Conservation (phyloP, 2,113 vertebrate genomes). For the Saimiri boliviensis region DNA sequence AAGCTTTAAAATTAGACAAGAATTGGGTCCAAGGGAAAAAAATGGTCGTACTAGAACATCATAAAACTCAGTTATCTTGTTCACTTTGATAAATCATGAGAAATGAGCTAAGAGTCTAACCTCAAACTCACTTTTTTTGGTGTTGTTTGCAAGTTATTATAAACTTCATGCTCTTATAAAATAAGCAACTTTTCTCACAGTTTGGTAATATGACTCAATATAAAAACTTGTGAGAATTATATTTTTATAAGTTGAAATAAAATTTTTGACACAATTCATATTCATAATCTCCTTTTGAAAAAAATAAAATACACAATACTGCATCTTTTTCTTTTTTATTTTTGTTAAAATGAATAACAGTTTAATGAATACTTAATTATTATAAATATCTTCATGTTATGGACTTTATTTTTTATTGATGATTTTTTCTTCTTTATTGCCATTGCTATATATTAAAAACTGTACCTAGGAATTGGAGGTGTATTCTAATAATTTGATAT, state of each 20-base stretch:
- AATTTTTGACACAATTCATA: background rate
- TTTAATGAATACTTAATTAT: background rate
- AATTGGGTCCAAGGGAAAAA: background rate
- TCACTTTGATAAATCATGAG: conserved; percentile 22
- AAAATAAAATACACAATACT: background rate
- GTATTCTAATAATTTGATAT: background rate
- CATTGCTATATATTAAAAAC: background rate
- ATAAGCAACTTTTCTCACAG: background rate
- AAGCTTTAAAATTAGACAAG: background rate
- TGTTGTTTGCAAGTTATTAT: background rate
- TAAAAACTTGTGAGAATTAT: background rate
- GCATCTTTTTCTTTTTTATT: background rate
- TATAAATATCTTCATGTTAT: background rate
- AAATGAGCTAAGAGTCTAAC: background rate
- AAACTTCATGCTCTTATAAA: background rate
- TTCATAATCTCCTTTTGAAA: background rate
- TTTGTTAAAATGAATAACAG: background rate
- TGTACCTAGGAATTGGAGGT: conserved; percentile 38
- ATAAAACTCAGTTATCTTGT: background rate
- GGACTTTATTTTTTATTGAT: background rate
- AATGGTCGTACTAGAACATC: background rate
- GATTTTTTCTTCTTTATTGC: background rate
- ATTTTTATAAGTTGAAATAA: conserved; percentile 42
- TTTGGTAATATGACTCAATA: conserved; percentile 36
- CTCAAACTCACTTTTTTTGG: background rate